Evolutionary conservation across 2,113 vertebrate genomes (phyloP).

Genomic region (Carettochelys insculpta): DNA sequence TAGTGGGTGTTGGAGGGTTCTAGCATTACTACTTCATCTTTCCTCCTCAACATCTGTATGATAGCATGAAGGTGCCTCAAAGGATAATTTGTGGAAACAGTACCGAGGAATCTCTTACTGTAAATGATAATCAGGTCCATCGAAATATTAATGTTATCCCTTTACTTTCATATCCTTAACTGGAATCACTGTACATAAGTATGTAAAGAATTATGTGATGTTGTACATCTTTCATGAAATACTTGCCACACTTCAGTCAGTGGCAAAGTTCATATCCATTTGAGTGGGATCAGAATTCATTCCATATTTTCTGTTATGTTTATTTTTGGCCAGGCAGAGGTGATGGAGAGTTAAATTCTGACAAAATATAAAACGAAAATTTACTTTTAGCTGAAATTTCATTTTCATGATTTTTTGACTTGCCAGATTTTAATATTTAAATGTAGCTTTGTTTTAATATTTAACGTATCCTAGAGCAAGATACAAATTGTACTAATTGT

Average conservation of each 20-base stretch:
- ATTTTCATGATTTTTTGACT: constrained; percentile 30
- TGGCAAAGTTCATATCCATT: not conserved
- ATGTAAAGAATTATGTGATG: not conserved
- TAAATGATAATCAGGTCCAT: not conserved
- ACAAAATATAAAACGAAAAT: not conserved
- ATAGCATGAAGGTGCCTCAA: fast-evolving
- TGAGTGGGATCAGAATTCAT: not conserved
- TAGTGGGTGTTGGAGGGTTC: not conserved
- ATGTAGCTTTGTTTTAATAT: constrained; percentile 6
- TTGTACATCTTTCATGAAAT: not conserved
- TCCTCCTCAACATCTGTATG: not conserved
- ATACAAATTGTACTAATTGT: constrained; percentile 33
- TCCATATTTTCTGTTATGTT: fast-evolving
- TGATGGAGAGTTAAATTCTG: not conserved
- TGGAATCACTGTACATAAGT: fast-evolving
- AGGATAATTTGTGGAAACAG: fast-evolving
- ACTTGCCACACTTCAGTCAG: not conserved
- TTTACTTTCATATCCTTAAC: not conserved
- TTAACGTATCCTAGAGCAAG: not conserved
- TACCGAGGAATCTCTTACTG: not conserved
- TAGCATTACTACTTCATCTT: not conserved
- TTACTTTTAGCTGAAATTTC: constrained; percentile 41
- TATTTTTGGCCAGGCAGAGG: not conserved
- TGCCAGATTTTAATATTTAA: constrained; percentile 2
- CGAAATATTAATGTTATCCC: not conserved